Evolutionary conservation across 2,888 invertebrate species (phyloP), one percentile per base, ranked within the genome.

Genomic region (Cryptocephalus moraei): DNA sequence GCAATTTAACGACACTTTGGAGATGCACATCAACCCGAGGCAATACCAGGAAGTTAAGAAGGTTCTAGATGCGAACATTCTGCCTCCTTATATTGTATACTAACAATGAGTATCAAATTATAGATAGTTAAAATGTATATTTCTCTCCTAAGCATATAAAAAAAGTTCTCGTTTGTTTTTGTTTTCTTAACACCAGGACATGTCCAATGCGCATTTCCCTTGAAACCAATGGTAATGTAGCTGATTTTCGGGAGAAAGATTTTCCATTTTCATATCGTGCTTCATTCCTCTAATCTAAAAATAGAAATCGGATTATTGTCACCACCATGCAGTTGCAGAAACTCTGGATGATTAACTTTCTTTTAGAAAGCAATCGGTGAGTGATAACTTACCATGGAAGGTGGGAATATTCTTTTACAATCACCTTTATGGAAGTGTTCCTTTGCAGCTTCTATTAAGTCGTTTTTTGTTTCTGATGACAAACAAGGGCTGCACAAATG

Each of bases 171-270:
- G 38, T 12, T 40, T 10, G n/a, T n/a, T n/a, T n/a, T n/a, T n/a
- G n/a, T n/a, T 40, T 31, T 10, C 40, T 58, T 56, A 70, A 65
- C 95, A 95, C 90, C 92, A 95, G 32, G 80, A 76, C 4, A 69
- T 56, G 62, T 95, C 91, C 50, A 78, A 72, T 54, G 81, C 73
- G 65, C 95, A 96, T 74, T 94, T 95, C 43, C 87, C 91, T 68
- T 85, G 79, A 68, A 86, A 92, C 95, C 95, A 96, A 50, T 82
- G 70, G 43, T 81, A 75, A 65, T 91, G 81, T 51, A 90, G 71
- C 64, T 81, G 79, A 70, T 94, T 93, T 53, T 74, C 77, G 39
- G 75, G 67, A 6, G 81, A 78, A 49, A 87, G 74, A 32, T 76
- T 70, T 45, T 75, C 75, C 11, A 79, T 60, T 55, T 74, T 61